Evolutionary conservation across 2,113 vertebrate species (phyloP), one percentile per base, ranked within the genome.

Genomic region (Puntigrus tetrazona): DNA sequence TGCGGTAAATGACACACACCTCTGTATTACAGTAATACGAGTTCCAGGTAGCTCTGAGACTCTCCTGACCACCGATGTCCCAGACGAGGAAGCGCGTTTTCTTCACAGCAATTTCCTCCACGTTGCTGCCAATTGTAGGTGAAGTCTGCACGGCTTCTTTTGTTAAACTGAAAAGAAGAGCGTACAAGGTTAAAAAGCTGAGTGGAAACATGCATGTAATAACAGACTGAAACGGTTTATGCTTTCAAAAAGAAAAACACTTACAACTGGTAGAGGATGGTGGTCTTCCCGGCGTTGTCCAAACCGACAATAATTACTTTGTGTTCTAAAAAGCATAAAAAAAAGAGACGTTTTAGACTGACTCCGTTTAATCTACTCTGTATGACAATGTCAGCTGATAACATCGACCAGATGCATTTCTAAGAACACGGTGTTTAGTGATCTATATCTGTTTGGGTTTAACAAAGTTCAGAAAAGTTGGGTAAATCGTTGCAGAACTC

Each of bases 261-360:
- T 96, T 86, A 96, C 95, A 95, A 95, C 73, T 96, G 96, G 86
- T 96, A 96, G 84, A 96, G 94, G 88, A 96, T 92, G 70, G 95
- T 96, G 1, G 95, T 96, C 88, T 96, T 96, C 3, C 95, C 96
- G 11, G 95, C 95, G 16, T 95, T 96, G 92, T 97, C 95, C 91
- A 97, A 89, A 76, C 96, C 95, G 75, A 96, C 93, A 63, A 96
- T 91, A 88, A 95, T 94, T 50, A 97, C 96, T 91, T 96, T 96
- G 94, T 96, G 96, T 47, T 97, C 96, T 97, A 90, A 7, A 84
- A 85, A 75, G 77, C 57, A 76, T 72, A 27, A 75, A 36, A 38
- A 36, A 6, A 22, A 7, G 34, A 36, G 34, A 47, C 14, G 45
- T 47, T 47, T 47, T 47, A 3, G 14, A 14, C 3, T 13, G 4